Evolutionary conservation across 2,797 vertebrate genomes (phyloP).

Genomic region (Typhlichthys subterraneus): DNA sequence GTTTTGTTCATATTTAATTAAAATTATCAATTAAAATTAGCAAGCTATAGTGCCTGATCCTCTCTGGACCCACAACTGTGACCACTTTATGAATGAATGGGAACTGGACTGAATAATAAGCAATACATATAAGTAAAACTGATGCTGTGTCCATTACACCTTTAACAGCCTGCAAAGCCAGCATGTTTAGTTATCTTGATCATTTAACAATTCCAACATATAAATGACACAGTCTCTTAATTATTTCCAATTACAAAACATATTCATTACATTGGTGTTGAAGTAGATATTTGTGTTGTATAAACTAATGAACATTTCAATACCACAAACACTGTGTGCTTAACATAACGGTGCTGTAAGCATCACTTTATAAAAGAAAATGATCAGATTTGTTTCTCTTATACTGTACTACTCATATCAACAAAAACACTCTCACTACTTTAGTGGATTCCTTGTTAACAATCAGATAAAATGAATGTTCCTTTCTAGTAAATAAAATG

Average conservation of each 20-base stretch:
- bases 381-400: constrained; percentile 16
- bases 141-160: neutral
- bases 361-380: constrained; percentile 42
- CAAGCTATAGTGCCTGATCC: too few relatives aligned
- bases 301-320: constrained; percentile 43
- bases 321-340: constrained; percentile 39
- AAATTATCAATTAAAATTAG: too few relatives aligned
- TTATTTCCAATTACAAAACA: constrained; percentile 53
- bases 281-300: constrained; percentile 27
- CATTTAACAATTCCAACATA: constrained; percentile 16
- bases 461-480: constrained; percentile 3
- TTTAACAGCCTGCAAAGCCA: constrained; percentile 2
- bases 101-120: too few relatives aligned
- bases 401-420: constrained; percentile 40
- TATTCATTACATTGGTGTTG: constrained; percentile 47
- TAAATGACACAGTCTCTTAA: constrained; percentile 31
- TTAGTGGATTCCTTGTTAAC: constrained; percentile 38
- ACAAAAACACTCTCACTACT: constrained; percentile 14
- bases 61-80: too few relatives aligned
- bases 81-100: too few relatives aligned
- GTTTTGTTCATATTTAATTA: too few relatives aligned
- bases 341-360: constrained; percentile 20
- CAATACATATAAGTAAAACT: neutral
- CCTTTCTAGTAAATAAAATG: constrained; percentile 21
- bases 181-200: constrained; percentile 16